Evolutionary conservation across 1,140 invertebrate species (phyloP).

Genomic region (Lepidurus packardi): DNA sequence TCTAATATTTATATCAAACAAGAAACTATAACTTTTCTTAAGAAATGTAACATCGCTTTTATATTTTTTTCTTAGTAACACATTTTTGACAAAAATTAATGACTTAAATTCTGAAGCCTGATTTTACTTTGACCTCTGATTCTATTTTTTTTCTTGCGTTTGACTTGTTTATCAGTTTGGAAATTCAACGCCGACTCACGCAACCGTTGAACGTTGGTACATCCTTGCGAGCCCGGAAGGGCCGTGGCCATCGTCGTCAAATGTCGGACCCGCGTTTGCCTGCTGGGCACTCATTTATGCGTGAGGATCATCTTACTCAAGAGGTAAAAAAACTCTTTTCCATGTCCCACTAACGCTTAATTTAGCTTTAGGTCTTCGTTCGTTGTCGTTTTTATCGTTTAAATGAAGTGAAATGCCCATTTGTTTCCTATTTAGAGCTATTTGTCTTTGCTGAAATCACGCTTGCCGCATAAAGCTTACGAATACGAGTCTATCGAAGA

Average conservation of each 20-base stretch:
- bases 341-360: background rate
- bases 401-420: constrained; percentile 23
- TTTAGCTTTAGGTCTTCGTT: background rate
- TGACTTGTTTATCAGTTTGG: background rate
- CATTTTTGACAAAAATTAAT: too few species aligned
- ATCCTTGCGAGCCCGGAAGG: constrained; percentile 41
- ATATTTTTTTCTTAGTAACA: too few species aligned
- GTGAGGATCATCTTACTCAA: background rate
- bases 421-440: constrained; percentile 39
- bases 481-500: constrained; percentile 51
- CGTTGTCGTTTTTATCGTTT: background rate
- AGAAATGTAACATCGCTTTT: too few species aligned
- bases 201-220: constrained; percentile 7
- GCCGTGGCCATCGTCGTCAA: constrained; percentile 49
- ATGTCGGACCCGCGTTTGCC: constrained; percentile 46
- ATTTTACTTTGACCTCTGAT: background rate
- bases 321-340: background rate
- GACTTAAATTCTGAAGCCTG: background rate
- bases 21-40: too few species aligned
- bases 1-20: too few species aligned
- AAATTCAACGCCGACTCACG: background rate
- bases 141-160: background rate
- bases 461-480: constrained; percentile 48
- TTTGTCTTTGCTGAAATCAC: constrained; percentile 36
- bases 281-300: background rate